Base-by-base conservation (phyloP, 2,888 invertebrate species). In the Drosophila tanythrix region DNA sequence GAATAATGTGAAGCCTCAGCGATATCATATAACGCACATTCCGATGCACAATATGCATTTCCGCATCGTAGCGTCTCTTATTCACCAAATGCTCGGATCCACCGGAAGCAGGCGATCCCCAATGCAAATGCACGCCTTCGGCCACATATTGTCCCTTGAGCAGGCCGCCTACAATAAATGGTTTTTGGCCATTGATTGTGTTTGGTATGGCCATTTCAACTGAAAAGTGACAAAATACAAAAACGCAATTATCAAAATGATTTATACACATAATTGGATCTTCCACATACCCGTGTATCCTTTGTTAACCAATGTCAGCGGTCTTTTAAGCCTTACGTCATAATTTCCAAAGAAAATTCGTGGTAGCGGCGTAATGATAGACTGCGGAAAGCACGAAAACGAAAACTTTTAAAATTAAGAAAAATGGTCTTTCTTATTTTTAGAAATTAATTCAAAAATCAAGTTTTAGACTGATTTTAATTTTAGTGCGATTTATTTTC, bases 21-120 rank as follows among this genome's bases (percentile, higher is more conserved):
- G 3, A 94, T 78, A 58, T 92, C 94, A 0, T 88, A 81, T 94
- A 95, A 75, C 94, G 95, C 79, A 93, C 94, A 53, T 94, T 94
- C 81, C 95, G 94, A 90, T 95, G 96, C 0, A 96, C 96, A 56
- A 96, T 93, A 90, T 96, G 96, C 79, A 95, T 91, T 92, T 96
- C 96, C 57, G 95, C 89, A 13, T 95, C 94, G 80, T 93, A 94
- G 57, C 95, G 95, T n/a, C 53, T 67, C 7, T 76, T 76, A 43
- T 89, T 77, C 27, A 92, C 83, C 2, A 69, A 33, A 43, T 92
- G 92, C 36, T 92, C 92, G 0, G 96, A 95, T 21, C 97, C 97
- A 18, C 94, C 94, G 89, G 95, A 94, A 91, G 95, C 95, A 86
- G 94, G 94, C 74, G 94, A 94, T 6, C 95, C 93, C 97, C 97